Base-by-base conservation (phyloP, 2,888 invertebrate species). In the Dicyrtoma fusca region DNA sequence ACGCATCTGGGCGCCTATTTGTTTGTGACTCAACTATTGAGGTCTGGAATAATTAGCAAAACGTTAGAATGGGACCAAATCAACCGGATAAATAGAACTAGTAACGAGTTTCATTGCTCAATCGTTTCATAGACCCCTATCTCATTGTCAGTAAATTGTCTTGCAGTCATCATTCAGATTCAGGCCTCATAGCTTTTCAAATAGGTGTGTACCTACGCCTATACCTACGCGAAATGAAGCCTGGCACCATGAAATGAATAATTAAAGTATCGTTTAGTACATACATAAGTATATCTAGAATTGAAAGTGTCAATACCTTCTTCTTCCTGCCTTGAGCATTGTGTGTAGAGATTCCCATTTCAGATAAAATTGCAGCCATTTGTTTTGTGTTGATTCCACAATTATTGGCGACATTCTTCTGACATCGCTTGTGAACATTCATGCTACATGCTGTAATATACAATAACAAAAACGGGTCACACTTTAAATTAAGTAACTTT, bases 371-470 rank as follows among this genome's bases (percentile, higher is more conserved):
- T 84, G 94, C 92, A 4, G 96, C 97, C 94, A 99, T 92, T 85
- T 91, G 90, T 85, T 96, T 95, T 71, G 95, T 94, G 86, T 99
- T 94, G 84, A 97, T 95, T 82, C 99, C 98, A 86, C 99, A 99
- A 85, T 97, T 98, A 87, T 98, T 98, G 75, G 98, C 97, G 77
- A 99, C 98, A 86, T 99, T 99, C 85, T 95, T 95, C 87, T 97
- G 94, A 85, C 99, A 99, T 72, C 98, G 89, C 85, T 98, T 98
- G 87, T 99, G 98, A 75, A 98, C 96, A 86, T 98, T 98, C 89
- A 98, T 90, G 80, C 90, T 92, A 84, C 99, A 99, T 79, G 91
- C 96, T 90, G 86, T n/a, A n/a, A n/a, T n/a, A n/a, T n/a, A n/a
- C n/a, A n/a, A n/a, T n/a, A n/a, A n/a, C n/a, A n/a, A n/a, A n/a